phyloP scores from a whole-genome alignment of 2,888 invertebrate species.

The Rutpela maculata region DNA sequence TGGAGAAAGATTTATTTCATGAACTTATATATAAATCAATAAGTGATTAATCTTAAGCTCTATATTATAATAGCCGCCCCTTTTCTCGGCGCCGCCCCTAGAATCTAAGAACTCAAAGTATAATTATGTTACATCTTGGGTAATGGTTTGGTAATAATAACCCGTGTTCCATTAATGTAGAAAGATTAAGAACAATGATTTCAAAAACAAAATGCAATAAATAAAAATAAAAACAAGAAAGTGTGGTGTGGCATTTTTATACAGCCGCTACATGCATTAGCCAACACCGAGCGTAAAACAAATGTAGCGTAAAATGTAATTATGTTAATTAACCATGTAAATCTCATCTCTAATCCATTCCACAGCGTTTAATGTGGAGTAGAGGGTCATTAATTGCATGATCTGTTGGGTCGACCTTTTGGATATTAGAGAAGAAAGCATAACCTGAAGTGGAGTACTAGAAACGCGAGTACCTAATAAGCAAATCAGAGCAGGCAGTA shows the following conservation, averaged over 20 bases:
- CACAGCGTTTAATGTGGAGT: conserved; percentile 49
- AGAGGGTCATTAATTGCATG: conserved; percentile 52
- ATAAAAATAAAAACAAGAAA: not conserved
- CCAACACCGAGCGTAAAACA: conserved; percentile 44
- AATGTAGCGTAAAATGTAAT: conserved; percentile 52
- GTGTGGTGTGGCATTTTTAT: conserved; percentile 1
- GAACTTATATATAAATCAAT: not conserved
- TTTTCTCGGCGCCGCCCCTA: conserved; percentile 4
- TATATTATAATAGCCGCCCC: not conserved
- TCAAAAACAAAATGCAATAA: conserved; percentile 7
- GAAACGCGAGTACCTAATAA: conserved; percentile 40
- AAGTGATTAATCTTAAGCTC: not conserved
- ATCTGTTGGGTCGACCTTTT: conserved; percentile 47
- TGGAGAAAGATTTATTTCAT: too few species aligned
- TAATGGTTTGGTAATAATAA: conserved; percentile 3
- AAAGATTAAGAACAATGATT: conserved; percentile 7
- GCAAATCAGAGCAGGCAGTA: conserved; percentile 36
- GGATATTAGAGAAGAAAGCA: conserved; percentile 45
- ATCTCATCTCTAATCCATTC: conserved; percentile 51
- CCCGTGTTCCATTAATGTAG: not conserved
- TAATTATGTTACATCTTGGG: not conserved
- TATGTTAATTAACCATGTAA: conserved; percentile 52
- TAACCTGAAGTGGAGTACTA: conserved; percentile 35
- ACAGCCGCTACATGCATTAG: conserved; percentile 4
- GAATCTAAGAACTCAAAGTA: not conserved